Evolutionary conservation across 2,113 vertebrate species (phyloP), one percentile per base, ranked within the genome.

Genomic region (Clinocottus analis): DNA sequence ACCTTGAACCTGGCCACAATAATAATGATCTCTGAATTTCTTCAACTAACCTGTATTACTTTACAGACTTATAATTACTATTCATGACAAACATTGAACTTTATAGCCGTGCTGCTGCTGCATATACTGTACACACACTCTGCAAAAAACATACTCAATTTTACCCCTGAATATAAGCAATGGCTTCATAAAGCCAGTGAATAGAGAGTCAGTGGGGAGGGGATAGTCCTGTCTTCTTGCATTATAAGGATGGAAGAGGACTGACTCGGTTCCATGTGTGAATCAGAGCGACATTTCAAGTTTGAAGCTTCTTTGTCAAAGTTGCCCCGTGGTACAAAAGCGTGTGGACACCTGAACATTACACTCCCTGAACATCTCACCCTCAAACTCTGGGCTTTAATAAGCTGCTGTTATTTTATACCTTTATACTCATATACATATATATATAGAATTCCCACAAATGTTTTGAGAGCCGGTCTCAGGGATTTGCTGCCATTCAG

Each of bases 181-280:
- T 62, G 58, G 58, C 58, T 77, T 70, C 33, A 77, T 62, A 55
- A 69, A 55, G 35, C 23, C 25, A 43, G 61, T 17, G 2, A 56
- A 66, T 19, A 66, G 7, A 65, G 29, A 33, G n/a, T 17, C 45
- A 63, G 59, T 11, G 61, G 31, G 29, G 17, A 12, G 7, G 45
- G 56, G 56, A 19, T 49, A 12, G 12, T 16, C 58, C n/a, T 21
- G 31, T 62, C 43, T 73, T 62, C 51, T 39, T 37, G 27, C 59
- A 27, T 33, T 59, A 45, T 14, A 43, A 49, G 59, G 31, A 62
- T 10, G 13, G 5, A 73, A 21, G 45, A 17, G 45, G 45, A 49
- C n/a, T 61, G 8, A 60, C 17, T 41, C 39, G 12, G 53, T n/a
- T 43, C 25, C 11, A 23, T 53, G 21, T 45, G 41, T 35, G 35